phyloP scores from a whole-genome alignment of 2,113 vertebrate species.

The human (Homo sapiens) region DNA sequence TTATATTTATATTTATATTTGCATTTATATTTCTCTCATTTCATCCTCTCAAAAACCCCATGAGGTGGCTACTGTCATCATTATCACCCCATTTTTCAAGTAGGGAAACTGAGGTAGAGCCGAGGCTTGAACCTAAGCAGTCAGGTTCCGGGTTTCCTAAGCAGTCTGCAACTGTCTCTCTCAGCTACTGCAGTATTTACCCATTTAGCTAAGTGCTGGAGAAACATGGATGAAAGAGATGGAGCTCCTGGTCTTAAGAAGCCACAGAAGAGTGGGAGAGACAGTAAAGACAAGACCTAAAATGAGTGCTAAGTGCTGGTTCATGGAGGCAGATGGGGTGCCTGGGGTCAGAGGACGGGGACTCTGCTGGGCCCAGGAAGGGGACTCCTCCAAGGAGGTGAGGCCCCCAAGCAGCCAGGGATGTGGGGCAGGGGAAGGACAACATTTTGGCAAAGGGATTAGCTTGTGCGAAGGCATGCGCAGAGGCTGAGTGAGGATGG shows the following conservation, averaged over 20 bases:
- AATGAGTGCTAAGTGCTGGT: not conserved
- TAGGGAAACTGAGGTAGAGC: not conserved
- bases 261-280: not conserved
- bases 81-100: not conserved
- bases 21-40: not conserved
- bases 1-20: too few relatives aligned
- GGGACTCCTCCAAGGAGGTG: not conserved
- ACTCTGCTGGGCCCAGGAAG: not conserved
- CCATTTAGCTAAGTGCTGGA: not conserved
- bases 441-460: not conserved
- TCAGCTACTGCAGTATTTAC: not conserved
- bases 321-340: not conserved
- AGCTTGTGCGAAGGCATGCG: not conserved
- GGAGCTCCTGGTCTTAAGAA: not conserved
- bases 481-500: not conserved
- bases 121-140: not conserved
- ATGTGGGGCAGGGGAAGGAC: not conserved
- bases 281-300: not conserved
- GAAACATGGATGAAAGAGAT: not conserved
- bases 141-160: not conserved
- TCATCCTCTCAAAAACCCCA: not conserved
- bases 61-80: not conserved
- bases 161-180: not conserved
- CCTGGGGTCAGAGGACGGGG: not conserved
- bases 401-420: not conserved